Conservation (phyloP, 2,888 invertebrate species). For the Agrypnus murinus region DNA sequence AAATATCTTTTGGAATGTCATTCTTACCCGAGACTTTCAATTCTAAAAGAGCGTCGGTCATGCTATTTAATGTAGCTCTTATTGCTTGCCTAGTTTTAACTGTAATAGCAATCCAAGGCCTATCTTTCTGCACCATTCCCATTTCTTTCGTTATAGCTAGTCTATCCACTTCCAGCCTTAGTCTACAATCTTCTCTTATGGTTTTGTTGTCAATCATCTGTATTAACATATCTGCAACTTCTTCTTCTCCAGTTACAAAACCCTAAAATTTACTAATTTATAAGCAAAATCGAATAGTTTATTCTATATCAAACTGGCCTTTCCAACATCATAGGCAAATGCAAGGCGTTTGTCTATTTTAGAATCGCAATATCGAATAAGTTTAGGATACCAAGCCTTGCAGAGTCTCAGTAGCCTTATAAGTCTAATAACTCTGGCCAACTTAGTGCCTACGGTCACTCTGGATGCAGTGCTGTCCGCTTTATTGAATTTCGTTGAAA, state of each 20-base stretch:
- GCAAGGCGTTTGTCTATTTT: conserved; percentile 75
- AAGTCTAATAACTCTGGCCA: conserved; percentile 69
- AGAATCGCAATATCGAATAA: conserved; percentile 74
- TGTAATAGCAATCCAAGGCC: conserved; percentile 78
- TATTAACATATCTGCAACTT: conserved; percentile 74
- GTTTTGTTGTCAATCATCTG: conserved; percentile 70
- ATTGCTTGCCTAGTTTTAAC: conserved; percentile 79
- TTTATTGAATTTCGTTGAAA: conserved; percentile 24
- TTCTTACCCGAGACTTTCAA: conserved; percentile 74
- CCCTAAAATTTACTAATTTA: conserved; percentile 67
- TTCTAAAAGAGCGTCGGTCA: conserved; percentile 74
- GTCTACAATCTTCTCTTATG: conserved; percentile 59
- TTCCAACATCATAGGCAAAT: conserved; percentile 78
- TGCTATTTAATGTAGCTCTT: conserved; percentile 76
- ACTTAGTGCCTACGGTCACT: conserved; percentile 17
- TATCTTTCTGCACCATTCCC: conserved; percentile 74
- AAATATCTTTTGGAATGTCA: too few relatives aligned
- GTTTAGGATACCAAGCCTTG: conserved; percentile 67
- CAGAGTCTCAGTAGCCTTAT: conserved; percentile 66
- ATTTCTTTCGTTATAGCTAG: conserved; percentile 72
- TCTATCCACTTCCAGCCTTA: conserved; percentile 62
- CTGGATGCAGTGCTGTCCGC: neutral
- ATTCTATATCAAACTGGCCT: conserved; percentile 68
- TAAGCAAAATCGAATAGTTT: neutral
- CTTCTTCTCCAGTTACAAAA: conserved; percentile 77